phyloP scores from a whole-genome alignment of 53 echinoderm and acorn worm species.

The Pentamera pediparva region DNA sequence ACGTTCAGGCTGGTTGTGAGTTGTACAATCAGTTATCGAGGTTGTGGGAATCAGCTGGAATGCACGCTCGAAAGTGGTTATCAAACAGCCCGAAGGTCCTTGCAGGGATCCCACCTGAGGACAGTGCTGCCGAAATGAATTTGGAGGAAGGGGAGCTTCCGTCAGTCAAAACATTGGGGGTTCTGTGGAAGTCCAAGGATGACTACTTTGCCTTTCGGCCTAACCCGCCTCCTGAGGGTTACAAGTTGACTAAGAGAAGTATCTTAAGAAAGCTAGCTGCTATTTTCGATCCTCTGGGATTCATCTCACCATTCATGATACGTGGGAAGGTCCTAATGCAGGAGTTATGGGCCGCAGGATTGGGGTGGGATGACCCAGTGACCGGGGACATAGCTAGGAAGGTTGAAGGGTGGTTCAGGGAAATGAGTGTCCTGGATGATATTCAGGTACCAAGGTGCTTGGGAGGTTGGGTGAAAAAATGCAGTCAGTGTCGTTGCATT shows the following conservation, averaged over 20 bases:
- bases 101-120: not conserved
- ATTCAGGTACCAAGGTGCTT: not conserved
- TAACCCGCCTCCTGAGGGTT: conserved; percentile 44
- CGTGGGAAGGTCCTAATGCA: conserved; percentile 16
- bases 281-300: not conserved
- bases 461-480: no score
- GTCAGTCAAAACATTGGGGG: conserved; percentile 15
- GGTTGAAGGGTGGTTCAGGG: conserved; percentile 12
- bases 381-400: conserved; percentile 5
- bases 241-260: no score
- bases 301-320: conserved; percentile 11
- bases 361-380: conserved; percentile 18
- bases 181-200: conserved; percentile 11
- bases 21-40: no score
- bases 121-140: conserved; percentile 7
- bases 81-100: not conserved
- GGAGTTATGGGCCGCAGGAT: conserved; percentile 26
- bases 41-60: not conserved
- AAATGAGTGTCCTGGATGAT: not conserved
- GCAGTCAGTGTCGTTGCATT: not conserved
- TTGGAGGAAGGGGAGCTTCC: not conserved
- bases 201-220: not conserved
- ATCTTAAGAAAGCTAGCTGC: conserved; percentile 19
- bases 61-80: conserved; percentile 19
- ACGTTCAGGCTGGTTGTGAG: no score